phyloP scores from a whole-genome alignment of 2,797 vertebrate genomes.

The Numenius phaeopus region DNA sequence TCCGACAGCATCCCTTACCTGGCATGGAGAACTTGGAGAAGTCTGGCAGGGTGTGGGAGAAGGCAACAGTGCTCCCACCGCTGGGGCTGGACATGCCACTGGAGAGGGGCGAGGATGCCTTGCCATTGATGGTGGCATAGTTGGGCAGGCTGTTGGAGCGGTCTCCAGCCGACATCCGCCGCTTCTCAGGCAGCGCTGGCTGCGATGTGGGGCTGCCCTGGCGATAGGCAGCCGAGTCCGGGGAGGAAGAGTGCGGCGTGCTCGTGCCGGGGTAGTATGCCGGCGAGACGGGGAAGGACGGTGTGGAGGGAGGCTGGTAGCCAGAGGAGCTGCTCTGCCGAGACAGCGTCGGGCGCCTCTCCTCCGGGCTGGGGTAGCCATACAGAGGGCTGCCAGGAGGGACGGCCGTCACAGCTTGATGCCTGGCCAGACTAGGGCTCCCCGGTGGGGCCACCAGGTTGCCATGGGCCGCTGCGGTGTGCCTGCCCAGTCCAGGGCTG shows the following conservation, averaged over 20 bases:
- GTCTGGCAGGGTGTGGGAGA: constrained; percentile 94
- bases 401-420: constrained; percentile 47
- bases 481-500: constrained; percentile 78
- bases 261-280: constrained; percentile 83
- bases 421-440: constrained; percentile 87
- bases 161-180: constrained; percentile 92
- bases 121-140: constrained; percentile 92
- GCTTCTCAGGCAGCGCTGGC: constrained; percentile 92
- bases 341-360: constrained; percentile 88
- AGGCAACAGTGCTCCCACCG: constrained; percentile 80
- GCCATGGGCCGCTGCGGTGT: constrained; percentile 52
- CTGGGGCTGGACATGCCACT: constrained; percentile 85
- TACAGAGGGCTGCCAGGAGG: constrained; percentile 89
- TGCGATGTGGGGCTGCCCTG: constrained; percentile 88
- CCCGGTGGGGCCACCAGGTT: constrained; percentile 81
- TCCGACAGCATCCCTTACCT: constrained; percentile 77
- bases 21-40: constrained; percentile 95
- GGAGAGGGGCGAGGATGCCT: constrained; percentile 86
- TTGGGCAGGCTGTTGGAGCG: constrained; percentile 88
- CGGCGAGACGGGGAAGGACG: constrained; percentile 91
- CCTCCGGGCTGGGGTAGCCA: constrained; percentile 90
- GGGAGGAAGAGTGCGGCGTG: constrained; percentile 80
- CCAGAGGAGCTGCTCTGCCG: constrained; percentile 95
- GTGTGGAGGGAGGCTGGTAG: constrained; percentile 94
- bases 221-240: constrained; percentile 83